A percentile compares a stretch with the other conserved stretches of the same genome.
These are phyloP conservation scores for Bemisia tabaci DNA, from an alignment of 1,140 invertebrate genomes.

Conservation along the genomic window DNA sequence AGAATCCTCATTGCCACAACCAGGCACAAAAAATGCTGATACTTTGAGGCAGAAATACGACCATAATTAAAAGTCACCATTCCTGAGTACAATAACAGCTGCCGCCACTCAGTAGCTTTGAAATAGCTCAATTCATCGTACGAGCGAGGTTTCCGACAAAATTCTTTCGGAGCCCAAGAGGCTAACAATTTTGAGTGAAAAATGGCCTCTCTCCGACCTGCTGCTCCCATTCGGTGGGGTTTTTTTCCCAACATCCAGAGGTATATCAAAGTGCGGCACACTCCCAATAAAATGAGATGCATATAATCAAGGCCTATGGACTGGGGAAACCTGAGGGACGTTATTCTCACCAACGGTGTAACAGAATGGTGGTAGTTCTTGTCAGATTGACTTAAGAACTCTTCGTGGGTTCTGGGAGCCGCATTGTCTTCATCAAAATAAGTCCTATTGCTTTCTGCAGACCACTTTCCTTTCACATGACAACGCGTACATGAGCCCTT, in stretches of 20 bases:
- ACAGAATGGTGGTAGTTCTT: constrained; percentile 25
- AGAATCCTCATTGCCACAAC: constrained; percentile 11
- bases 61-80: constrained; percentile 26
- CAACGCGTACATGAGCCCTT: constrained; percentile 23
- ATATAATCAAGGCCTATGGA: constrained; percentile 30
- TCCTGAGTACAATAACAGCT: constrained; percentile 32
- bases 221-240: not conserved
- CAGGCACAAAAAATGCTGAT: constrained; percentile 13
- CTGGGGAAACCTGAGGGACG: constrained; percentile 26
- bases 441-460: constrained; percentile 16
- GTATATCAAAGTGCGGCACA: constrained; percentile 27
- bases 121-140: constrained; percentile 10
- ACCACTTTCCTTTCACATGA: constrained; percentile 19
- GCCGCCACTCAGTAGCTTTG: constrained; percentile 29
- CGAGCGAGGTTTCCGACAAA: not conserved
- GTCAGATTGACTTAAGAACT: constrained; percentile 21
- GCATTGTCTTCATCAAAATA: constrained; percentile 19
- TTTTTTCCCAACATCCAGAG: constrained; percentile 17
- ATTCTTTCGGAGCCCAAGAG: not conserved
- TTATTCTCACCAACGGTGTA: constrained; percentile 22
- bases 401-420: constrained; percentile 19
- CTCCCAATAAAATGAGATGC: constrained; percentile 31
- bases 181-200: not conserved
- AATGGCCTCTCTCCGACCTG: not conserved
- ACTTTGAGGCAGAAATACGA: constrained; percentile 5